Percentiles rank a stretch among this genome's conserved stretches.
Conservation (phyloP, 2,113 vertebrate species). For the Eudyptes chrysolophus region DNA sequence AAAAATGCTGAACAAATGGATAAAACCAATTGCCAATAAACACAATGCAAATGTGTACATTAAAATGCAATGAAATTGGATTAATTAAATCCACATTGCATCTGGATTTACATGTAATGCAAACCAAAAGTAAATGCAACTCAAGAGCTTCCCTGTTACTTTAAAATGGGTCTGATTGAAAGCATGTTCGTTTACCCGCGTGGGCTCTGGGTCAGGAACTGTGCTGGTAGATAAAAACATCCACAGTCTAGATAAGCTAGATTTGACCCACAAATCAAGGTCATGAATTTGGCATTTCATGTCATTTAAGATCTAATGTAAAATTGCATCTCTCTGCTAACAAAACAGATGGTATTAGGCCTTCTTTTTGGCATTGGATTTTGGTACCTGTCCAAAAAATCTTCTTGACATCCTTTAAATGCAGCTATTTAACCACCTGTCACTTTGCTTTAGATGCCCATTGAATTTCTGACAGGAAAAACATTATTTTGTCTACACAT, state of each 20-base stretch:
- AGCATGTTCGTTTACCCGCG: not conserved
- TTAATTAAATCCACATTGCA: constrained; percentile 57
- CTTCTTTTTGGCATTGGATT: constrained; percentile 64
- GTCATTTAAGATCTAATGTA: constrained; percentile 14
- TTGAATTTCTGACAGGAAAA: constrained; percentile 74
- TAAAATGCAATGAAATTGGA: constrained; percentile 57
- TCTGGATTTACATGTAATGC: constrained; percentile 44
- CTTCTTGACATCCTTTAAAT: constrained; percentile 72
- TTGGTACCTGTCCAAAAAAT: constrained; percentile 74
- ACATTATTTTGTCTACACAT: constrained; percentile 70
- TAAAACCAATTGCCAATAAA: constrained; percentile 45
- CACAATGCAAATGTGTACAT: constrained; percentile 59
- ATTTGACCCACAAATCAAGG: constrained; percentile 35
- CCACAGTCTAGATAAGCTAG: not conserved
- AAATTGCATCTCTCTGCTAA: constrained; percentile 23
- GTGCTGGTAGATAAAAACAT: not conserved
- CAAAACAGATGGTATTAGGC: constrained; percentile 69
- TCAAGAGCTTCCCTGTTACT: not conserved
- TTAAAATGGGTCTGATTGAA: not conserved
- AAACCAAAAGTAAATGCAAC: constrained; percentile 12
- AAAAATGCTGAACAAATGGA: constrained; percentile 56
- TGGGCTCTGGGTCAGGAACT: not conserved
- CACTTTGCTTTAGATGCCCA: constrained; percentile 67
- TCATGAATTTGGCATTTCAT: not conserved
- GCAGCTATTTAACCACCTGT: constrained; percentile 71